Evolutionary conservation across 2,888 invertebrate species (phyloP).

Genomic region (Catocala nupta): DNA sequence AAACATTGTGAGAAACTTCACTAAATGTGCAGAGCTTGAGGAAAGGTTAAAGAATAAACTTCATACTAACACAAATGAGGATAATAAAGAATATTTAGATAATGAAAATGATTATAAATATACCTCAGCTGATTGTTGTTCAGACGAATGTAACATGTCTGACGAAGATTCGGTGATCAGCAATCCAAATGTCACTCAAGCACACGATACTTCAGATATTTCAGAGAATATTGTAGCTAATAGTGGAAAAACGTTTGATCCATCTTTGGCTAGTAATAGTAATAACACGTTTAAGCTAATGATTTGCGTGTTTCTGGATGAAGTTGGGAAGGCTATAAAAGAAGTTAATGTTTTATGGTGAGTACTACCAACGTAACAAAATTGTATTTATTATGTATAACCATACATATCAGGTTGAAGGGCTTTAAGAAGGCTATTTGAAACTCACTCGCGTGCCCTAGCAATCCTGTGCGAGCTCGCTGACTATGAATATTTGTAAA

Average conservation of each 20-base stretch:
- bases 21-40: slow-evolving; percentile 54
- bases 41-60: slow-evolving; percentile 28
- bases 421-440: too few relatives aligned
- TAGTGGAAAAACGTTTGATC: slow-evolving; percentile 12
- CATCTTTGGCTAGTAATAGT: slow-evolving; percentile 15
- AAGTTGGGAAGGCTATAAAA: slow-evolving; percentile 55
- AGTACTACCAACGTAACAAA: slow-evolving; percentile 16
- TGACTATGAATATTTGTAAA: too few relatives aligned
- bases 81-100: slow-evolving; percentile 28
- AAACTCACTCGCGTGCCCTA: too few relatives aligned
- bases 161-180: slow-evolving; percentile 22
- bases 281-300: slow-evolving; percentile 52
- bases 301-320: slow-evolving; percentile 49
- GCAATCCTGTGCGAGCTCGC: too few relatives aligned
- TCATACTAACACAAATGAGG: neutral
- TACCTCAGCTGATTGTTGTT: slow-evolving; percentile 6
- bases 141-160: slow-evolving; percentile 13
- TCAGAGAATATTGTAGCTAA: slow-evolving; percentile 14
- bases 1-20: slow-evolving; percentile 64
- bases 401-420: too few relatives aligned
- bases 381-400: too few relatives aligned
- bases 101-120: slow-evolving; percentile 43
- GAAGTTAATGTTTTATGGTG: slow-evolving; percentile 64
- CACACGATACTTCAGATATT: slow-evolving; percentile 5
- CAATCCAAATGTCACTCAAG: slow-evolving; percentile 20